phyloP scores from a whole-genome alignment of 2,888 invertebrate genomes.

The Cryptus armator region DNA sequence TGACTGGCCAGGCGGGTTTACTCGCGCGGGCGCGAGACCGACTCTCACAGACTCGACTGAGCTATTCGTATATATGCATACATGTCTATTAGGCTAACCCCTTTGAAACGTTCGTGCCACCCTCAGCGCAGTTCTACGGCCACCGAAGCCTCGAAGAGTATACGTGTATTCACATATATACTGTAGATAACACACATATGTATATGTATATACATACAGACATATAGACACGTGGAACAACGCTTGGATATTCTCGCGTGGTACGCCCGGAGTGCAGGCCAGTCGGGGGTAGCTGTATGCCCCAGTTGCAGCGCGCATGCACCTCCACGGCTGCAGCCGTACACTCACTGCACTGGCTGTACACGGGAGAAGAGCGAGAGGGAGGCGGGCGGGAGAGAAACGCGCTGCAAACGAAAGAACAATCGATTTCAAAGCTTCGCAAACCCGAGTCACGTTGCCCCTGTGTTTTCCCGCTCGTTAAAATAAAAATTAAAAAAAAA shows the following conservation, averaged over 20 bases:
- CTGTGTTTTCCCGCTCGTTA: conserved; percentile 30
- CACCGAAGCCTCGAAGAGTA: conserved; percentile 50
- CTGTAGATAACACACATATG: conserved; percentile 7
- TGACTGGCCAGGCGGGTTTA: conserved; percentile 60
- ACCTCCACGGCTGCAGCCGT: conserved; percentile 51
- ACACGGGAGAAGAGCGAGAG: conserved; percentile 33
- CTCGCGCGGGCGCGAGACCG: conserved; percentile 37
- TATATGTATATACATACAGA: conserved; percentile 3
- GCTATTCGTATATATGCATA: conserved; percentile 5
- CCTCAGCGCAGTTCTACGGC: conserved; percentile 56
- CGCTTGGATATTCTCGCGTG: conserved; percentile 48
- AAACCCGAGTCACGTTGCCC: conserved; percentile 65
- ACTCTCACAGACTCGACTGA: conserved; percentile 15
- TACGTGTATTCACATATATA: neutral
- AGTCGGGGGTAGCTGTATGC: conserved; percentile 72
- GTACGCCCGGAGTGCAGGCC: conserved; percentile 11
- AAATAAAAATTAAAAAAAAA: neutral
- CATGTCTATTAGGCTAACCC: conserved; percentile 27
- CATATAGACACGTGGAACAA: conserved; percentile 7
- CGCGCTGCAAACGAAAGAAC: conserved; percentile 60
- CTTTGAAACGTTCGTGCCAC: conserved; percentile 55
- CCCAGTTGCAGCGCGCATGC: conserved; percentile 72
- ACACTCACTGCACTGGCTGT: neutral
- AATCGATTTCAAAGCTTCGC: conserved; percentile 63
- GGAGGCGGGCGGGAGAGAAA: conserved; percentile 42